Percentiles rank a stretch among this genome's conserved stretches.
Conservation (phyloP, 2,113 vertebrate genomes). For the Speoplatyrhinus poulsoni region DNA sequence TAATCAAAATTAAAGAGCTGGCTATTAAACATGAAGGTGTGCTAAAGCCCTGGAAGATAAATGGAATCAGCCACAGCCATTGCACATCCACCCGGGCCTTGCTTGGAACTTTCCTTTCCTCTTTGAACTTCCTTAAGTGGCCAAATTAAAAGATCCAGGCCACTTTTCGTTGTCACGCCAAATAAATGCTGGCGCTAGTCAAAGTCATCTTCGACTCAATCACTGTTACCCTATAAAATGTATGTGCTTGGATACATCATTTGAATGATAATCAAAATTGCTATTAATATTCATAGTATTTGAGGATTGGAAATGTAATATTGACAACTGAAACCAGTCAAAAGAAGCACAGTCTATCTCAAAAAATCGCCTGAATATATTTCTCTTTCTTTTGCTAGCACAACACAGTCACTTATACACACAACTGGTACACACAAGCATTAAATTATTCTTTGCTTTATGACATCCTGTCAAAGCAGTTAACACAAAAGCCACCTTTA, state of each 20-base stretch:
- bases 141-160: conserved; percentile 41
- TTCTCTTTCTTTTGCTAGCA: neutral
- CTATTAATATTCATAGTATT: conserved; percentile 13
- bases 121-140: conserved; percentile 61
- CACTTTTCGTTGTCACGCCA: conserved; percentile 25
- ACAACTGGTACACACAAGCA: neutral
- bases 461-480: conserved; percentile 66
- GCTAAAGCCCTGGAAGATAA: conserved; percentile 61
- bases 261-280: conserved; percentile 28
- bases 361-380: conserved; percentile 7
- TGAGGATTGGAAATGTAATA: conserved; percentile 35
- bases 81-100: conserved; percentile 27
- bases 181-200: conserved; percentile 28
- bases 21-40: conserved; percentile 60
- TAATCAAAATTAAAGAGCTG: conserved; percentile 81
- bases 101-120: conserved; percentile 42
- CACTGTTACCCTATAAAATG: neutral
- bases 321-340: conserved; percentile 43
- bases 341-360: conserved; percentile 24
- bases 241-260: neutral
- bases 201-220: neutral
- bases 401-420: conserved; percentile 30
- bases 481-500: conserved; percentile 75
- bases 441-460: conserved; percentile 46
- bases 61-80: conserved; percentile 50